Evolutionary conservation across 30 jellyfish, hydroid and myxozoan genomes (phyloP), one percentile per base, ranked within the genome.

Genomic region (Cassiopea xamachana): DNA sequence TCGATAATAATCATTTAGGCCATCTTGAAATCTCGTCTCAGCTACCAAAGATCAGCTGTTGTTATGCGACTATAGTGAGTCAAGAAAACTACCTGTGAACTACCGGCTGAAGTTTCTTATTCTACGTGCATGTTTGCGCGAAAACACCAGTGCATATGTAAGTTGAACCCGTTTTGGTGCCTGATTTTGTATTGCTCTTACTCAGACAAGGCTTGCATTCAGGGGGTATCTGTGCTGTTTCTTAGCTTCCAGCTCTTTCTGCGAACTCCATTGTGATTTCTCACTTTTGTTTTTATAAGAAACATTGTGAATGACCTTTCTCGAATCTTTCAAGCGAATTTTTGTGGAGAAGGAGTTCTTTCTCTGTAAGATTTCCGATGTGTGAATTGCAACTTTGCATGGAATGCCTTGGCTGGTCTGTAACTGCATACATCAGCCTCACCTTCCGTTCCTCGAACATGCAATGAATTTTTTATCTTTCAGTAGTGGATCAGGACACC

Each of bases 41-140:
- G 17, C 17, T 2, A 71, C 27, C 80, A 71, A 71, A 71, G 80
- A 71, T 71, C 80, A 71, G 12, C 27, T 16, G 50, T 71, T 71
- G 80, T 6, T 4, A 43, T 64, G 80, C 58, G 80, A 71, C 80
- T 71, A 3, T 43, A 19, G 27, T 43, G 50, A 71, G 2, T 16
- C 55, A 71, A 71, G 14, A 39, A 71, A 5, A 43, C 55, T 71
- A 71, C 80, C 80, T 7, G 80, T 43, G 39, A 71, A 71, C 17
- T 71, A 71, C 80, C 80, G 80, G 80, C 39, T 15, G 55, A 71
- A 27, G 2, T 43, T 71, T 71, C 80, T 51, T 71, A 4, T 10
- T 27, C 58, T n/a, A 71, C 80, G 80, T 71, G 80, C 80, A 19
- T 43, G 80, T 43, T 17, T 7, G 80, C 80, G 80, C 55, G 80